Evolutionary conservation across 2,113 vertebrate species (phyloP).

Genomic region (Chelonoidis abingdonii): DNA sequence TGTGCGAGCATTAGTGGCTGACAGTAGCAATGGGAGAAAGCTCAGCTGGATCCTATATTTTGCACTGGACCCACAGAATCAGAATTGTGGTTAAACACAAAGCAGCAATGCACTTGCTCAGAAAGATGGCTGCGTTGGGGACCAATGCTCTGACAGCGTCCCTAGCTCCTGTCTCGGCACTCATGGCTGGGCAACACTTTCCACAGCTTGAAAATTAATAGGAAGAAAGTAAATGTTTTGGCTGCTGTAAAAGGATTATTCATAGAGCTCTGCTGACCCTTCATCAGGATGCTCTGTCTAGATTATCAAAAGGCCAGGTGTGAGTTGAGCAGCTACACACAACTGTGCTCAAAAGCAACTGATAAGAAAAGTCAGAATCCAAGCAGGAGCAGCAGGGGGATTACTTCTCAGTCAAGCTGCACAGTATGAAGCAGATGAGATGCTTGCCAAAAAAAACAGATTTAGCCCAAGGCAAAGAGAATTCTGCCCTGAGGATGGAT

Average conservation of each 20-base stretch:
- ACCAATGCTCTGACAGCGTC: neutral
- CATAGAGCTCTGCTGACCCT: neutral
- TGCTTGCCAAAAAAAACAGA: neutral
- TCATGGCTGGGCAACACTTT: neutral
- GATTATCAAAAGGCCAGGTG: neutral
- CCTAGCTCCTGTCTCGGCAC: neutral
- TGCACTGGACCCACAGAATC: neutral
- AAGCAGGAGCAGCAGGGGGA: neutral
- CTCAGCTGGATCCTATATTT: neutral
- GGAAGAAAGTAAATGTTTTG: neutral
- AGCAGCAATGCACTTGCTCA: neutral
- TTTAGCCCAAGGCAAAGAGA: neutral
- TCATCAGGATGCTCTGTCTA: neutral
- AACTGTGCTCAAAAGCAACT: neutral
- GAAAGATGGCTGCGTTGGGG: neutral
- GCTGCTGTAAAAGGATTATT: conserved; percentile 4
- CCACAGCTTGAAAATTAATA: neutral
- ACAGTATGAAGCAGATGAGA: accelerated
- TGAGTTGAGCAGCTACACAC: neutral
- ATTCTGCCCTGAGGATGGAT: neutral
- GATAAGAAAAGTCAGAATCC: neutral
- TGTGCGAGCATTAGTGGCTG: neutral
- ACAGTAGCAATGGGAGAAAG: neutral
- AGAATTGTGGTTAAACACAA: neutral
- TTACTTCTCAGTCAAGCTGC: neutral